These are phyloP conservation scores for Dasypus novemcinctus DNA, from an alignment of 2,113 vertebrate species.

Conservation along the genomic window DNA sequence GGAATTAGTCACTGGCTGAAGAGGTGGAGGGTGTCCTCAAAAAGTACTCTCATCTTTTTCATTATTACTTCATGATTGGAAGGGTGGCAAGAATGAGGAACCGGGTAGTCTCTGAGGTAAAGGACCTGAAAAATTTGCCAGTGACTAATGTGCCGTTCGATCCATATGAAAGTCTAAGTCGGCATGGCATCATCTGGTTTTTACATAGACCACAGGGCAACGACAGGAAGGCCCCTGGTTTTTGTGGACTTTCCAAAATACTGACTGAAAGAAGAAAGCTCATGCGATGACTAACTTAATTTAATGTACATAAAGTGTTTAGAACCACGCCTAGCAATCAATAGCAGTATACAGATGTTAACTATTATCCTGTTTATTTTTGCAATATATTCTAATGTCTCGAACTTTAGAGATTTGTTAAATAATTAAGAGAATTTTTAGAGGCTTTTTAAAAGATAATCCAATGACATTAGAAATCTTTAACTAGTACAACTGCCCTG, in stretches of 20 bases:
- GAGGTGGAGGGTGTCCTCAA: not conserved
- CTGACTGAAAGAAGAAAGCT: conserved; percentile 72
- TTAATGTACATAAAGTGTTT: not conserved
- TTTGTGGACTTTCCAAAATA: conserved; percentile 82
- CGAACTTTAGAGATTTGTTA: too few species aligned
- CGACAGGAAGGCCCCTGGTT: conserved; percentile 68
- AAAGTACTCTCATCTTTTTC: conserved; percentile 37
- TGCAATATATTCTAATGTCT: not conserved
- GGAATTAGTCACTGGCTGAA: not conserved
- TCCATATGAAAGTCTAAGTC: conserved; percentile 62
- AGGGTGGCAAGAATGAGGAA: conserved; percentile 69
- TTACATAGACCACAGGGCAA: conserved; percentile 79
- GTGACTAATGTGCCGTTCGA: conserved; percentile 44
- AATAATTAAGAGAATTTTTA: too few species aligned
- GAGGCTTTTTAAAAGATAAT: not conserved
- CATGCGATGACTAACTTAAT: not conserved
- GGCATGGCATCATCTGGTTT: conserved; percentile 77
- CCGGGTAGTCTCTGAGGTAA: conserved; percentile 51
- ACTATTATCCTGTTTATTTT: not conserved
- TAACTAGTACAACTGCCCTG: not conserved
- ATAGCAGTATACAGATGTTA: not conserved
- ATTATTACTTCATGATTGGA: conserved; percentile 13
- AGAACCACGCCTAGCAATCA: not conserved
- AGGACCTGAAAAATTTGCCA: conserved; percentile 52
- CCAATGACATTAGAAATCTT: not conserved